These are phyloP conservation scores for Sitophilus oryzae DNA, from an alignment of 1,140 invertebrate species.

Conservation along the genomic window DNA sequence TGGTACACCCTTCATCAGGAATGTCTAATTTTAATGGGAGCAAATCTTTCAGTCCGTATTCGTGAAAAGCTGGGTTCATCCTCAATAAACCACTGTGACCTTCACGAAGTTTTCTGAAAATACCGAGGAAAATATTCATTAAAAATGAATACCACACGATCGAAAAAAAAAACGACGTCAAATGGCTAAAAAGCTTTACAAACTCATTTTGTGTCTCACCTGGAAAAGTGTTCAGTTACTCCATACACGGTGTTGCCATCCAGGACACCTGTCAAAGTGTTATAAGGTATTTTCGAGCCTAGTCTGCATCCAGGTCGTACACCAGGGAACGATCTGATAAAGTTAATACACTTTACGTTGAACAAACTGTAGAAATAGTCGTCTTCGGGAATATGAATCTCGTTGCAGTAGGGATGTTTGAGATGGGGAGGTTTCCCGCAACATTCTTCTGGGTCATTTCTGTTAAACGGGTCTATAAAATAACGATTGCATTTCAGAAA, in stretches of 20 bases:
- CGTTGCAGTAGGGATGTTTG: constrained; percentile 87
- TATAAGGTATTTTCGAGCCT: constrained; percentile 65
- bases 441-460: constrained; percentile 84
- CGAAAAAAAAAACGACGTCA: background rate
- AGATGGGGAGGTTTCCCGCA: constrained; percentile 68
- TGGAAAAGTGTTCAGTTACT: constrained; percentile 68
- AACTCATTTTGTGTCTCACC: constrained; percentile 44
- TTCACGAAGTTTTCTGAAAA: constrained; percentile 63
- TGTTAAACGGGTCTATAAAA: constrained; percentile 66
- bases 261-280: constrained; percentile 73
- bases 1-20: constrained; percentile 87
- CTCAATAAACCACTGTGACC: constrained; percentile 72
- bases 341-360: constrained; percentile 78
- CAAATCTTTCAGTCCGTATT: constrained; percentile 83
- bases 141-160: background rate
- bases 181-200: background rate
- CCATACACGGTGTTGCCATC: constrained; percentile 84
- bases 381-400: constrained; percentile 81
- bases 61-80: constrained; percentile 83
- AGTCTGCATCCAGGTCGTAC: constrained; percentile 76
- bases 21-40: constrained; percentile 84
- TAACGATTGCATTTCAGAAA: too few relatives aligned
- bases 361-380: constrained; percentile 88
- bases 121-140: background rate
- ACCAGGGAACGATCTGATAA: constrained; percentile 79